Conservation (phyloP, 2,113 vertebrate genomes). For the Condylura cristata region DNA sequence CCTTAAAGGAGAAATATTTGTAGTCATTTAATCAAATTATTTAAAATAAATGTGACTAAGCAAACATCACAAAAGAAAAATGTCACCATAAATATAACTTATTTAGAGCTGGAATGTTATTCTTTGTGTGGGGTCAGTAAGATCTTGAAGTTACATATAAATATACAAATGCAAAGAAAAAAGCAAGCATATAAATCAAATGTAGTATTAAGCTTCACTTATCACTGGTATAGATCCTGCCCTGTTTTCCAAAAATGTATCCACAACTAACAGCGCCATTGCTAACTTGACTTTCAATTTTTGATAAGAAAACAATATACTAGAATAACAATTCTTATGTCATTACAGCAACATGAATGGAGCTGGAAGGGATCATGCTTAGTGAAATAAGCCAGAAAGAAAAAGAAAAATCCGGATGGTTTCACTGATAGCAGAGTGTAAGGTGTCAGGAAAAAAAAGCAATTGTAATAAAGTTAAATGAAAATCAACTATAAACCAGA, state of each 20-base stretch:
- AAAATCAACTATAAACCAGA: too few species aligned
- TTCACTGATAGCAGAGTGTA: too few species aligned
- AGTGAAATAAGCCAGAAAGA: too few species aligned
- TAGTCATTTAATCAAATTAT: slow-evolving; percentile 78
- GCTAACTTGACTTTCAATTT: neutral
- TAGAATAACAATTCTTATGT: neutral
- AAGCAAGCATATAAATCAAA: slow-evolving; percentile 69
- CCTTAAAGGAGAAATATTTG: slow-evolving; percentile 65
- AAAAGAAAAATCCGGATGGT: too few species aligned
- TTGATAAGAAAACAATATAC: neutral
- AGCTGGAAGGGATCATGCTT: too few species aligned
- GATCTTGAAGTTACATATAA: slow-evolving; percentile 81
- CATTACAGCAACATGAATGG: too few species aligned
- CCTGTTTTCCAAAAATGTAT: neutral
- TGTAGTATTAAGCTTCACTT: slow-evolving; percentile 51
- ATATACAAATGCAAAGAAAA: slow-evolving; percentile 62
- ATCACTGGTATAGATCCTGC: neutral
- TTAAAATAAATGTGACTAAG: slow-evolving; percentile 72
- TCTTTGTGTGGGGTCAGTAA: slow-evolving; percentile 69
- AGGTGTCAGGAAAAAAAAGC: too few species aligned
- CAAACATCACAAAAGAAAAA: slow-evolving; percentile 79
- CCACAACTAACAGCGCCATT: neutral
- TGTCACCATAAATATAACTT: slow-evolving; percentile 79
- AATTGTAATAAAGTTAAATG: too few species aligned
- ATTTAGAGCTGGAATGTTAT: slow-evolving; percentile 79